Base-by-base conservation (phyloP, 2,888 invertebrate genomes). In the Lomographa bimaculata region DNA sequence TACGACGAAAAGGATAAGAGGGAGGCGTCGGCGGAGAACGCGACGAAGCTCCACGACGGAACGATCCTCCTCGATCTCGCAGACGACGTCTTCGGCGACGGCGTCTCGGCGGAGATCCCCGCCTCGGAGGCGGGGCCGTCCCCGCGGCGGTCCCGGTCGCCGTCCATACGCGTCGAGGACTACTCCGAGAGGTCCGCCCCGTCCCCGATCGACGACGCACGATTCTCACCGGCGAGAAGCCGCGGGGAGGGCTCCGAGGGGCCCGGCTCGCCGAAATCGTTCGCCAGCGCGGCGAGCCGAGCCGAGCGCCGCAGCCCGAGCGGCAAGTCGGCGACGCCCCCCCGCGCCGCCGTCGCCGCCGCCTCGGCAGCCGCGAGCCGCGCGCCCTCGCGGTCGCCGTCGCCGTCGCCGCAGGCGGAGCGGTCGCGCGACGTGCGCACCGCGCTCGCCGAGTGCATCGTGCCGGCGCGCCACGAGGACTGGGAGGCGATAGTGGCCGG, bases 401-500 rank as follows among this genome's bases (percentile, higher is more conserved):
- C 37, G 64, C 26, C 29, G 3, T 24, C 19, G 8, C 57, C 63
- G 24, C 53, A 53, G 7, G 54, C 63, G 23, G 52, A 53, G 7
- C 53, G 47, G 1, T 40, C 75, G 27, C 71, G 86, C 2, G 87
- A 86, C 50, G 86, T 87, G 11, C 77, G 89, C 17, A 66, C 64
- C 3, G 84, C 82, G 7, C 73, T 87, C 18, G 71, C 80, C 1
- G 87, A 83, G 47, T 83, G 86, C 46, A 71, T 72, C 7, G 59
- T 81, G 28, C 84, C 85, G 5, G 64, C 95, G 49, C 82, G 95
- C 9, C 95, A 95, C 58, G 90, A 91, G 45, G 95, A 95, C 64
- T 96, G 96, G 97, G 96, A 96, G 73, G 90, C 92, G 2, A 93
- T 93, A 20, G 92, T 96, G 57, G 91, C 92, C 42, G 95, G 95